These are phyloP conservation scores for Patella depressa DNA, from an alignment of 2,888 invertebrate species.

Conservation along the genomic window DNA sequence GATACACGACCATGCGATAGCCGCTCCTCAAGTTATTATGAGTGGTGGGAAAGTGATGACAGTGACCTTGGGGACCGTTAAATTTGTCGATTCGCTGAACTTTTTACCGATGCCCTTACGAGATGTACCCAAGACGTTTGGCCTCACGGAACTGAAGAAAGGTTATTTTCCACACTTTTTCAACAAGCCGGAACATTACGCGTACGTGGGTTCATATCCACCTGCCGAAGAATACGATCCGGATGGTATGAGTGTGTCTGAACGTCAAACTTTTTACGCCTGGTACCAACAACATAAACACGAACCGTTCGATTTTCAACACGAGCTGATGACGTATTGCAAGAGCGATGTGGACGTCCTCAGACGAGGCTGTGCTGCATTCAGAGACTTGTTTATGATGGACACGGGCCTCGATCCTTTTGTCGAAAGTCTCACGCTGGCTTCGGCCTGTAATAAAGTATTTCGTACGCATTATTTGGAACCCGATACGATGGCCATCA, in stretches of 20 bases:
- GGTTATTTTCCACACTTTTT: constrained; percentile 4
- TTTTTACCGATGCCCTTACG: neutral
- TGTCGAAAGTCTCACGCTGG: neutral
- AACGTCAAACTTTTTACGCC: too few relatives aligned
- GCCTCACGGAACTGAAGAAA: constrained; percentile 4
- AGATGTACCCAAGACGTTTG: neutral
- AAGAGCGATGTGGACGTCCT: too few relatives aligned
- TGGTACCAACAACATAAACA: too few relatives aligned
- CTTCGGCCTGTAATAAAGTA: neutral
- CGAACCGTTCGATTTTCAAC: too few relatives aligned
- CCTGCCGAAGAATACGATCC: too few relatives aligned
- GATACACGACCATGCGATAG: neutral
- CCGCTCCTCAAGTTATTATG: neutral
- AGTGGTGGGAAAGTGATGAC: neutral
- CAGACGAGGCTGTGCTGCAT: too few relatives aligned
- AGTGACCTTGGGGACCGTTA: neutral
- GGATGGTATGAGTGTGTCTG: too few relatives aligned
- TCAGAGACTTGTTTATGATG: neutral
- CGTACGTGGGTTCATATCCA: neutral
- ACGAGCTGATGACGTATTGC: too few relatives aligned
- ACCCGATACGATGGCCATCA: too few relatives aligned
- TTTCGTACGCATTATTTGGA: neutral
- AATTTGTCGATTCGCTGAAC: neutral
- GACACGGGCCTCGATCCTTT: neutral
- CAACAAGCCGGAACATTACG: neutral